Conservation (phyloP, 2,797 vertebrate genomes). For the Tamandua tetradactyla region DNA sequence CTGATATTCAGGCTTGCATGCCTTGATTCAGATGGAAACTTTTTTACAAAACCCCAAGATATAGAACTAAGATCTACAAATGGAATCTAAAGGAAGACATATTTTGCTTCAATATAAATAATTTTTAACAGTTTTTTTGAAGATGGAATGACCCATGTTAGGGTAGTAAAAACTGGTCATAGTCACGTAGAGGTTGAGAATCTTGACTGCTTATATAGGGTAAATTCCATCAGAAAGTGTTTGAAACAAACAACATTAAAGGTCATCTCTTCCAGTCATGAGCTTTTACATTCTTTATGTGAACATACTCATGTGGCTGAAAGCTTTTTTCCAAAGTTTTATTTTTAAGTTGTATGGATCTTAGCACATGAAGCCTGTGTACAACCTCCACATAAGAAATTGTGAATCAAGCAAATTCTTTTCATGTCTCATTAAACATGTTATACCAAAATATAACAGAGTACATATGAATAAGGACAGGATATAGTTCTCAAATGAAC, state of each 20-base stretch:
- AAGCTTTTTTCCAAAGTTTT: not conserved
- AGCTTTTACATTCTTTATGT: not conserved
- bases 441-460: conserved; percentile 12
- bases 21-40: conserved; percentile 36
- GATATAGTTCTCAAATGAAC: not conserved
- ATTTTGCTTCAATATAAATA: conserved; percentile 32
- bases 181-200: not conserved
- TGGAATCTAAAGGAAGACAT: conserved; percentile 1
- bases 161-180: not conserved
- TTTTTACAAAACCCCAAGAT: not conserved
- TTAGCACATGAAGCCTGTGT: not conserved
- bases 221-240: not conserved
- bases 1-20: not conserved
- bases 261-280: not conserved
- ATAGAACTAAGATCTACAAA: not conserved
- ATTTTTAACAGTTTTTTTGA: not conserved
- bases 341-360: not conserved
- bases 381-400: not conserved
- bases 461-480: not conserved
- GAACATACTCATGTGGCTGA: not conserved
- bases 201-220: not conserved
- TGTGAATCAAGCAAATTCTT: not conserved
- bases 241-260: conserved; percentile 5
- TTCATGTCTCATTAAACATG: not conserved
- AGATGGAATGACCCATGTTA: not conserved